Evolutionary conservation across 2,888 invertebrate species (phyloP), one percentile per base, ranked within the genome.

Genomic region (Frankliniella intonsa): DNA sequence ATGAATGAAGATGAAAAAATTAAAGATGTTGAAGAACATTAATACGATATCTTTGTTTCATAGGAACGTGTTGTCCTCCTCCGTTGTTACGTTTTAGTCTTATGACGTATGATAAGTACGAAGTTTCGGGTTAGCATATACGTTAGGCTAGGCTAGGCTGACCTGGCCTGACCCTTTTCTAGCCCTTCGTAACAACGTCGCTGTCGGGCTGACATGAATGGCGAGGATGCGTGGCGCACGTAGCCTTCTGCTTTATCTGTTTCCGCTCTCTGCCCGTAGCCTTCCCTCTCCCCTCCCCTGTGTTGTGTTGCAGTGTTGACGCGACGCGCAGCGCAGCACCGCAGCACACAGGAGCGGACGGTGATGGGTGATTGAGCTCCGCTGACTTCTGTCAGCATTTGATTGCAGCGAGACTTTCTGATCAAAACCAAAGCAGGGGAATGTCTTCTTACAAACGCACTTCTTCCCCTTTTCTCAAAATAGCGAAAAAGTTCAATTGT

Each of bases 401-500:
- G 51, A 22, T 80, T 9, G n/a, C 14, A 14, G 17, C 80, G 22
- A 80, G 12, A 12, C 81, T 80, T 65, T 80, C 62, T 25, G 22
- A 25, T 76, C 25, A 12, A 25, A 25, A 76, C 69, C 25, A 76
- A 80, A 55, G 55, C 80, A 83, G 82, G 81, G 82, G 69, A 80
- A 88, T 88, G 88, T 87, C 88, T 87, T 87, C 86, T 86, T 87
- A 86, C 86, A 88, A 88, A 84, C 87, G 87, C 86, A 89, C 89
- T 86, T 91, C 92, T 90, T 92, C 93, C 87, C 90, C 91, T 87
- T 90, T 95, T 87, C 89, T 95, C 87, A 93, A 93, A 90, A 91
- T 95, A 88, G 95, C 95, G 83, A 92, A 94, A 88, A 94, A 94
- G 90, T 95, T 95, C 89, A 96, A 96, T 90, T 94, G 94, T 90